Evolutionary conservation across 2,113 vertebrate genomes (phyloP).

Genomic region (Indicator indicator): DNA sequence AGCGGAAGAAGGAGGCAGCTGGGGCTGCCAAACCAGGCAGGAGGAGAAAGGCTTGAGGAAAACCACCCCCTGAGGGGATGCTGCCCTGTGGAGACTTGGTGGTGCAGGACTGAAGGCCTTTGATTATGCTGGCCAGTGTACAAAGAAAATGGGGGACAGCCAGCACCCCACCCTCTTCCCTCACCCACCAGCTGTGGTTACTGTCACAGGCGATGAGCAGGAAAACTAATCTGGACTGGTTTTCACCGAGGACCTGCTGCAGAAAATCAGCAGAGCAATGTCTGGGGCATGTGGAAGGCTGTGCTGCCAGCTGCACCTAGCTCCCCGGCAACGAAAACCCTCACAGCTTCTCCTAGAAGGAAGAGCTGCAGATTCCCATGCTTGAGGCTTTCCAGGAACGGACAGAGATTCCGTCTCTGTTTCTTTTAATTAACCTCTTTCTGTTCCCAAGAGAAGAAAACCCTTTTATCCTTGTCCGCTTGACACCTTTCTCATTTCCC

Average conservation of each 20-base stretch:
- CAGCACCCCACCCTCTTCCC: background rate
- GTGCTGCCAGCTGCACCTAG: background rate
- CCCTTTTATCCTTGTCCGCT: background rate
- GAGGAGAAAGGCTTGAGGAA: background rate
- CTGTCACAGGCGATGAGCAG: background rate
- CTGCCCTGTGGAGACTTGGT: background rate
- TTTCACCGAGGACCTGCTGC: background rate
- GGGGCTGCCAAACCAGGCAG: accelerated
- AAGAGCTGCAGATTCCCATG: background rate
- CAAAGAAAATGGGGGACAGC: background rate
- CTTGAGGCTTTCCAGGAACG: accelerated
- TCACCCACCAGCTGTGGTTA: too few species aligned
- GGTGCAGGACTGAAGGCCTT: accelerated
- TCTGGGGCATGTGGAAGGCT: background rate
- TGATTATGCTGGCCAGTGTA: accelerated
- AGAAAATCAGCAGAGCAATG: background rate
- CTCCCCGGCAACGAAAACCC: background rate
- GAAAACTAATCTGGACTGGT: background rate
- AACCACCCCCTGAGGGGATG: accelerated
- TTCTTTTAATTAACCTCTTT: slow-evolving; percentile 14
- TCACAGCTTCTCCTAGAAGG: background rate
- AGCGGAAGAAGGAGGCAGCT: background rate
- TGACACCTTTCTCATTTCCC: background rate
- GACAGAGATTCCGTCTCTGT: background rate
- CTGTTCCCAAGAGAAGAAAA: background rate